Evolutionary conservation across 2,113 vertebrate genomes (phyloP).

Genomic region (Megalops atlanticus): DNA sequence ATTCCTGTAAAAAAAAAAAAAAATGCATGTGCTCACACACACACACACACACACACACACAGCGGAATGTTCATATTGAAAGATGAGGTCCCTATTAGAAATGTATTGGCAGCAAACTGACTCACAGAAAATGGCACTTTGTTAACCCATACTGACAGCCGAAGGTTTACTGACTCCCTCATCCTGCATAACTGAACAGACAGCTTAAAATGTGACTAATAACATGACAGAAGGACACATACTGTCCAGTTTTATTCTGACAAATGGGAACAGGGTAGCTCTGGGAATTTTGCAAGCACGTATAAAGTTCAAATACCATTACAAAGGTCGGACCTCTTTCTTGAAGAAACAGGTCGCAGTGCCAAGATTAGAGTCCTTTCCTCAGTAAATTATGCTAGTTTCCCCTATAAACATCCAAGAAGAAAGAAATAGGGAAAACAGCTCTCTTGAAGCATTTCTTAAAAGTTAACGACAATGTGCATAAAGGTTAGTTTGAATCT

Average conservation of each 20-base stretch:
- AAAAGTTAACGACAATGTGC: no score
- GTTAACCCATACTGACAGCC: background rate
- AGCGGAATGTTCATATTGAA: background rate
- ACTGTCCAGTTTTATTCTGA: background rate
- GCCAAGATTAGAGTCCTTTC: background rate
- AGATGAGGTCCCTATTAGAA: background rate
- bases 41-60: background rate
- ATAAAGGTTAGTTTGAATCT: background rate
- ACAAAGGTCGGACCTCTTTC: background rate
- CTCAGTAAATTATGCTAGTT: background rate
- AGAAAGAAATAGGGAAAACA: background rate
- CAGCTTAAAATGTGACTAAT: slow-evolving; percentile 20
- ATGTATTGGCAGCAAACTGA: background rate
- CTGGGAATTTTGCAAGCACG: slow-evolving; percentile 13
- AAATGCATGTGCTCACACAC: background rate
- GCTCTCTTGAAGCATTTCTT: no score
- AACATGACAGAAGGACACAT: background rate
- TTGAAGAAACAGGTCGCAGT: slow-evolving; percentile 8
- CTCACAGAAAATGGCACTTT: background rate
- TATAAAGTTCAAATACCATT: slow-evolving; percentile 15
- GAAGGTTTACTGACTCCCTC: background rate
- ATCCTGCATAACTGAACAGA: background rate
- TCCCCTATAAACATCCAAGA: background rate
- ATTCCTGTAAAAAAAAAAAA: background rate
- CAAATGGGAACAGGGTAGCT: background rate